Conservation (phyloP, 1,140 invertebrate genomes). For the Lasioglossum baleicum region DNA sequence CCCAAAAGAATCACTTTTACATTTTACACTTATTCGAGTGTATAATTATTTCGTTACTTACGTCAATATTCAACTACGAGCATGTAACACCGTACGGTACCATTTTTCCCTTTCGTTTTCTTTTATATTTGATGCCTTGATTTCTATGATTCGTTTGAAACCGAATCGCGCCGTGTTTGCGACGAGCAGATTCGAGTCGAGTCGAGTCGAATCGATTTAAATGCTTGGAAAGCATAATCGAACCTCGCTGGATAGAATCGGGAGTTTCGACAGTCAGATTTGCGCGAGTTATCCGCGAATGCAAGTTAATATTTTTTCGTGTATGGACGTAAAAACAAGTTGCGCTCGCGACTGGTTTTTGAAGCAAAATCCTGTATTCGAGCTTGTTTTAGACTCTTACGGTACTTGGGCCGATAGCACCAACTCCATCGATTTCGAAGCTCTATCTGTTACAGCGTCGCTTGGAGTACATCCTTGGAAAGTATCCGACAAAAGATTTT, state of each 20-base stretch:
- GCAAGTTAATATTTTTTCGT: not conserved
- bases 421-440: slow-evolving; percentile 4
- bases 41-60: no score
- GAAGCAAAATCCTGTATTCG: not conserved
- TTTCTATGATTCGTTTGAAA: no score
- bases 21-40: no score
- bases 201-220: not conserved
- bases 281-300: not conserved
- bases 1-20: no score
- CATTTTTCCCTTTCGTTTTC: no score
- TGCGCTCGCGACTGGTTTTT: slow-evolving; percentile 32
- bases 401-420: slow-evolving; percentile 11
- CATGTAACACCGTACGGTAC: no score
- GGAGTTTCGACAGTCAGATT: slow-evolving; percentile 11
- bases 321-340: slow-evolving; percentile 5
- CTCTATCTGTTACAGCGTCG: not conserved
- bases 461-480: not conserved
- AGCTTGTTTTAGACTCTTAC: slow-evolving; percentile 2
- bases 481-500: no score
- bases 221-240: not conserved
- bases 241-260: not conserved
- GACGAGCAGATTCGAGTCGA: no score
- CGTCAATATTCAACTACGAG: no score
- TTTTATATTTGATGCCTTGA: no score
- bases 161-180: no score